Evolutionary conservation across 2,888 invertebrate genomes (phyloP).

Genomic region (Electrophaes corylata): DNA sequence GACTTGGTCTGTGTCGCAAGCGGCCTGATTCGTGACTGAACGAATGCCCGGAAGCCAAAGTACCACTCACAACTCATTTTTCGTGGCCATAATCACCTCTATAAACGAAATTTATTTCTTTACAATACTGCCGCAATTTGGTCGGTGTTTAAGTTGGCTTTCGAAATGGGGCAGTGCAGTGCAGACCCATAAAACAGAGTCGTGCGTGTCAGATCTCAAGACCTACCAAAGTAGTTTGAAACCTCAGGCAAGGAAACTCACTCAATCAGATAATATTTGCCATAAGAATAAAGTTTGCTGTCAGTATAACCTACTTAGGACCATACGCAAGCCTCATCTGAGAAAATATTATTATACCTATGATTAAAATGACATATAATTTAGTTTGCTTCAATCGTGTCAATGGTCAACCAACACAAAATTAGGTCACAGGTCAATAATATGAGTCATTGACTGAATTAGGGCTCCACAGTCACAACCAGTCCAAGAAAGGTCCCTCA

Average conservation of each 20-base stretch:
- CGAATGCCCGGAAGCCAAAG: constrained; percentile 76
- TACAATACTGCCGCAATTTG: constrained; percentile 20
- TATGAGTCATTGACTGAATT: no score
- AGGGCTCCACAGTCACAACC: no score
- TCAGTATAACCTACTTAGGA: no score
- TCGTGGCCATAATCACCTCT: constrained; percentile 63
- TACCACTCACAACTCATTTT: constrained; percentile 65
- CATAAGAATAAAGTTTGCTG: background rate
- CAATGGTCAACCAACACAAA: no score
- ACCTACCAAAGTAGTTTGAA: background rate
- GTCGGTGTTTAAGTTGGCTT: constrained; percentile 12
- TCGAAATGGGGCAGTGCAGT: constrained; percentile 10
- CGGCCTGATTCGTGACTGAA: constrained; percentile 66
- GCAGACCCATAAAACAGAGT: constrained; percentile 6
- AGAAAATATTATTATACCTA: no score
- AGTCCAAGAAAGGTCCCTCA: no score
- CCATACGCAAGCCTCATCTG: no score
- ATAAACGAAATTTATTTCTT: constrained; percentile 44
- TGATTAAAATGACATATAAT: no score
- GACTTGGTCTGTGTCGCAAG: constrained; percentile 60
- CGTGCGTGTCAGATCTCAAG: constrained; percentile 1
- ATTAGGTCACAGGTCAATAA: no score
- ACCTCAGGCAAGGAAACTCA: background rate
- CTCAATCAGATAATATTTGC: background rate
- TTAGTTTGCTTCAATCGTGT: no score